Percentiles rank a stretch among this genome's conserved stretches.
Evolutionary conservation across 2,888 invertebrate species (phyloP).

Genomic region (Zeuzera pyrina): DNA sequence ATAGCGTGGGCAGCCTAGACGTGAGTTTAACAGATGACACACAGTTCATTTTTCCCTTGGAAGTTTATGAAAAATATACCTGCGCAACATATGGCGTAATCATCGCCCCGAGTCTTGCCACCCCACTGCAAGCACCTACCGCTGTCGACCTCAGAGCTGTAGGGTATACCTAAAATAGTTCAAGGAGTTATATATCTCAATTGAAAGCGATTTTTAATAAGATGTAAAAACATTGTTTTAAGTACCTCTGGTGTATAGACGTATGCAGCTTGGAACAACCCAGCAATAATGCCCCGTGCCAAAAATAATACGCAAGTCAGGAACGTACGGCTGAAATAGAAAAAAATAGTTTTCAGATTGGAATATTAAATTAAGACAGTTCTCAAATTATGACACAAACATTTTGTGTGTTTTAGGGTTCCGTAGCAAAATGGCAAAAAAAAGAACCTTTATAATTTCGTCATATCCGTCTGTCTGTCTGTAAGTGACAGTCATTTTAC

Average conservation of each 20-base stretch:
- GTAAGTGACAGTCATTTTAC: no score
- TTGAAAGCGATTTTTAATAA: slow-evolving; percentile 1
- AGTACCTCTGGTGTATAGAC: slow-evolving; percentile 92
- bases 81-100: slow-evolving; percentile 95
- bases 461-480: no score
- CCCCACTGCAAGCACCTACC: slow-evolving; percentile 93
- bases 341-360: no score
- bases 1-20: no score
- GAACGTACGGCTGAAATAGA: slow-evolving; percentile 76
- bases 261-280: slow-evolving; percentile 95
- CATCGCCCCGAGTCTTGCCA: slow-evolving; percentile 94
- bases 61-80: slow-evolving; percentile 72
- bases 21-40: no score
- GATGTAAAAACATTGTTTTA: no score
- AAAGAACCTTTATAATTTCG: no score
- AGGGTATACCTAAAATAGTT: slow-evolving; percentile 80
- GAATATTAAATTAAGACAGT: no score
- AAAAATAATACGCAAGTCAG: slow-evolving; percentile 89
- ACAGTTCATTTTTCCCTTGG: no score
- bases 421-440: no score
- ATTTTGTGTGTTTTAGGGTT: no score
- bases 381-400: no score
- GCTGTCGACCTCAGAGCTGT: slow-evolving; percentile 91
- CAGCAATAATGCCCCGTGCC: slow-evolving; percentile 93
- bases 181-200: not conserved